phyloP scores from a whole-genome alignment of 2,113 vertebrate genomes.

The Melanocharis versteri region DNA sequence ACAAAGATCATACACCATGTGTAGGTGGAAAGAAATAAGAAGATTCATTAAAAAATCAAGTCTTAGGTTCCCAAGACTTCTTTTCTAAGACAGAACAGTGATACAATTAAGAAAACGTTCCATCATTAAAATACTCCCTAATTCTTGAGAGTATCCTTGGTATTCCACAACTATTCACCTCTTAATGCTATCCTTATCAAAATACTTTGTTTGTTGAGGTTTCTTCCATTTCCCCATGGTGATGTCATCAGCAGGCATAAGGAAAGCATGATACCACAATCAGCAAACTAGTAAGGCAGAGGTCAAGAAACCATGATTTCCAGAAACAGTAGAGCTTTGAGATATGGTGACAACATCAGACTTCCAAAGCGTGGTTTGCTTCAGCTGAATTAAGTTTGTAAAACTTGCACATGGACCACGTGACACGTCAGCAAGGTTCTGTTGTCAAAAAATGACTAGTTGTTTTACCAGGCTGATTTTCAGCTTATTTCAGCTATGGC shows the following conservation, averaged over 20 bases:
- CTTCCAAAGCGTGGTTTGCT: background rate
- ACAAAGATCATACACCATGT: background rate
- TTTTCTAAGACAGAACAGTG: background rate
- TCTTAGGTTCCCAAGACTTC: background rate
- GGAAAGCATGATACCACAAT: background rate
- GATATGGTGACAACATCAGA: background rate
- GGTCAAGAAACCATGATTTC: background rate
- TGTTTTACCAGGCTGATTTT: background rate
- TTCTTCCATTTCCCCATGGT: background rate
- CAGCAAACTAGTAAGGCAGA: background rate
- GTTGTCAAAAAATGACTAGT: background rate
- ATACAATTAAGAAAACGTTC: background rate
- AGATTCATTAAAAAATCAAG: background rate
- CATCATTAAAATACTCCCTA: background rate
- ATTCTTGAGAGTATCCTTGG: background rate
- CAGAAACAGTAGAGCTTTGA: background rate
- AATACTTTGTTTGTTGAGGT: background rate
- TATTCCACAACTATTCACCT: background rate
- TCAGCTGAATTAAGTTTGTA: background rate
- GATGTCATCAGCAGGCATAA: background rate
- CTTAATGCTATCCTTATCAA: background rate
- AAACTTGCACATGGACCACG: background rate
- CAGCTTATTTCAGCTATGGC: background rate
- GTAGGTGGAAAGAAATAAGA: background rate
- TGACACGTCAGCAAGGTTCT: accelerated